These are phyloP conservation scores for Maconellicoccus hirsutus DNA, from an alignment of 1,140 invertebrate genomes.

Conservation along the genomic window DNA sequence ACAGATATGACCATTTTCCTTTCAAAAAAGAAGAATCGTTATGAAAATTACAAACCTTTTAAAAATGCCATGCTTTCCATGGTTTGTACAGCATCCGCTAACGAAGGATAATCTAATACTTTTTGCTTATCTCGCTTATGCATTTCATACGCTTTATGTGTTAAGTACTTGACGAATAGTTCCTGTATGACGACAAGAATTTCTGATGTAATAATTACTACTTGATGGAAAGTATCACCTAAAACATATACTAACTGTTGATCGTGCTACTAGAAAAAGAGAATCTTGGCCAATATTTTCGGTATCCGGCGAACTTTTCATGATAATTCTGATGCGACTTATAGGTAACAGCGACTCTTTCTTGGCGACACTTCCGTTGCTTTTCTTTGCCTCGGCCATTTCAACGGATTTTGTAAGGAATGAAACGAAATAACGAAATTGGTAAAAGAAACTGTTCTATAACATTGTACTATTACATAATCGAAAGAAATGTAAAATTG, in stretches of 20 bases:
- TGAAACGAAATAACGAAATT: no score
- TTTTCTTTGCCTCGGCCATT: background rate
- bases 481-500: no score
- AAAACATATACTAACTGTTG: constrained; percentile 47
- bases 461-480: no score
- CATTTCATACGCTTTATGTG: constrained; percentile 10
- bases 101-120: constrained; percentile 7
- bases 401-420: no score
- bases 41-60: background rate
- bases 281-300: constrained; percentile 63
- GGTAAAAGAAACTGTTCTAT: no score
- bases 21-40: background rate
- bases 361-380: background rate
- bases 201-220: no score
- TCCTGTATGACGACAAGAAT: no score
- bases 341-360: constrained; percentile 41
- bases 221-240: background rate
- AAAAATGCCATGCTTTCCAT: constrained; percentile 17
- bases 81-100: constrained; percentile 7
- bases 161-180: constrained; percentile 10
- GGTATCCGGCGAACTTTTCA: constrained; percentile 75
- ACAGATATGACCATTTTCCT: background rate
- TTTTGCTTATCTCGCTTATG: constrained; percentile 7
- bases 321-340: constrained; percentile 64
- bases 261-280: constrained; percentile 55